Evolutionary conservation across 30 jellyfish, hydroid and myxozoan species (phyloP), one percentile per base, ranked within the genome.

Genomic region (Turritopsis rubra): DNA sequence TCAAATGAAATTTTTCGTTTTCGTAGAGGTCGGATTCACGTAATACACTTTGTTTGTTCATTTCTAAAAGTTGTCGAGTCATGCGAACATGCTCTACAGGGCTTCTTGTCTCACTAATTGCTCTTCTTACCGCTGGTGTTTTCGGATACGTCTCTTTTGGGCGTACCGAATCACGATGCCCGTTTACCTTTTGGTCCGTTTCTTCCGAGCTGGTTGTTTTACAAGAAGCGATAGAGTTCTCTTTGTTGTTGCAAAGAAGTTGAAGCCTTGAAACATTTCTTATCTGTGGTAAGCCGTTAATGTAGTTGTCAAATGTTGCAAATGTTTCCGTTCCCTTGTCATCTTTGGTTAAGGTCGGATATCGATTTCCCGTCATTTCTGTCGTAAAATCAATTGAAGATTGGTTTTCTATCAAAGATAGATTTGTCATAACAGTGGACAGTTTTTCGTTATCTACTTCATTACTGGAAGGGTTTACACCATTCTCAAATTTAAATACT

Each of bases 51-150:
- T 27, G 77, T 68, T 27, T 68, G 77, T 68, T 68, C 8, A 27
- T 27, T 68, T 68, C 77, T 0, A 68, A 27, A 0, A 68, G 21
- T 19, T 68, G 77, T 16, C 30, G 28, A 8, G 77, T 68, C 77
- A 68, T 68, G 17, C 77, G 77, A 68, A 68, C 77, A 19, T 68
- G 77, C 19, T 68, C 77, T 9, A 22, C 28, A 9, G 77, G 77
- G 19, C 22, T 7, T 27, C 0, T 68, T 0, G 77, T 68, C 77
- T 68, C 77, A 68, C 77, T 68, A 9, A 68, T 68, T 22, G 77
- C 77, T 27, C 77, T 9, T 68, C 77, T 16, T 19, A 68, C 0
- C 19, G 60, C n/a, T n/a, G n/a, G n/a, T n/a, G n/a, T n/a, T n/a
- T n/a, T n/a, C n/a, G n/a, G n/a, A n/a, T n/a, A n/a, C n/a, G n/a